These are phyloP conservation scores for Pteruthius melanotis DNA, from an alignment of 2,113 vertebrate species.

Conservation along the genomic window DNA sequence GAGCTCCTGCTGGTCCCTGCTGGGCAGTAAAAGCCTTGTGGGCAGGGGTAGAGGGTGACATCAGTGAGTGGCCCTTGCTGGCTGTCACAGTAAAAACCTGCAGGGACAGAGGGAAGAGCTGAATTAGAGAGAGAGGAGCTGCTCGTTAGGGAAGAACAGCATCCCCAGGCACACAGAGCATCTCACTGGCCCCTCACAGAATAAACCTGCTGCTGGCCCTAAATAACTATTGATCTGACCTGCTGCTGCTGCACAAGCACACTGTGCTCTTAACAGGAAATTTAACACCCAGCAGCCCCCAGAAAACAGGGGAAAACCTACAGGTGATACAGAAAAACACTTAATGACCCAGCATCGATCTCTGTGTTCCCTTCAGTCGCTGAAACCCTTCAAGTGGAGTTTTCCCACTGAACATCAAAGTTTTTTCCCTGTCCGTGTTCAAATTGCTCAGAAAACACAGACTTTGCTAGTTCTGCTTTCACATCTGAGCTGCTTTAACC, in stretches of 20 bases:
- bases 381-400: background rate
- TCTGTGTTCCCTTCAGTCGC: background rate
- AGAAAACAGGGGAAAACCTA: background rate
- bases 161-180: background rate
- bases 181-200: background rate
- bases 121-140: background rate
- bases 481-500: background rate
- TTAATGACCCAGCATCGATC: background rate
- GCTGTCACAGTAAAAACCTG: slow-evolving; percentile 87
- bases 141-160: background rate
- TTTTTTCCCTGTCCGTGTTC: background rate
- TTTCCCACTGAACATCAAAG: background rate
- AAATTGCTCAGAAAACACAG: background rate
- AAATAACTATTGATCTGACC: background rate
- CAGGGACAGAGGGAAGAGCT: background rate
- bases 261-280: background rate
- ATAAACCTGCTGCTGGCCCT: background rate
- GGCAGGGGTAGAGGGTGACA: slow-evolving; percentile 79
- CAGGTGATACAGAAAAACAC: background rate
- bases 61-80: slow-evolving; percentile 62
- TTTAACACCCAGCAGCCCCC: background rate
- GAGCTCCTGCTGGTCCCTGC: slow-evolving; percentile 74
- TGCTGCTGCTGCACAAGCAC: background rate
- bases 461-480: background rate
- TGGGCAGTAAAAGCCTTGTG: slow-evolving; percentile 86